Percentiles rank a stretch among this genome's conserved stretches.
Evolutionary conservation across 2,113 vertebrate species (phyloP).

Genomic region (Podiceps cristatus): DNA sequence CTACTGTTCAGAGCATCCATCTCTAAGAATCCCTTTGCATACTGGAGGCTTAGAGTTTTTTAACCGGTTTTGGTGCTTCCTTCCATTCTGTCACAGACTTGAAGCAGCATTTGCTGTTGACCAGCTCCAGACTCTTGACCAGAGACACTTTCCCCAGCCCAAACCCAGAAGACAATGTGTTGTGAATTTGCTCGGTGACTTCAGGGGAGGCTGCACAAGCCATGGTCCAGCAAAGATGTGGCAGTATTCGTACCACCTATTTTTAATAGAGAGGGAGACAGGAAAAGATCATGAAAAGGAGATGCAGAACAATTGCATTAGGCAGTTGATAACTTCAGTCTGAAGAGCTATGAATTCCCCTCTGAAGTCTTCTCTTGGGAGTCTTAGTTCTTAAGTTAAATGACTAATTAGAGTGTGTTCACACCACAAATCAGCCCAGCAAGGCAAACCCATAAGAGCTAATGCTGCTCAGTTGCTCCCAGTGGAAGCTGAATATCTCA

Average conservation of each 20-base stretch:
- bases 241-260: neutral
- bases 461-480: neutral
- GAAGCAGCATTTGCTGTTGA: neutral
- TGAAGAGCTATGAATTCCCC: constrained; percentile 19
- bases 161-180: neutral
- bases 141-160: neutral
- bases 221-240: neutral
- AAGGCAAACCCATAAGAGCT: neutral
- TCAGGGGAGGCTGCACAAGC: neutral
- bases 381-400: constrained; percentile 27
- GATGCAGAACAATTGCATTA: neutral
- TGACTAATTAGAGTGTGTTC: constrained; percentile 33
- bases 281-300: neutral
- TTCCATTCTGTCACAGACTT: neutral
- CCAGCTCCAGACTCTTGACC: neutral
- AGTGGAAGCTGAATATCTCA: neutral
- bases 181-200: neutral
- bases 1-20: neutral
- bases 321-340: neutral
- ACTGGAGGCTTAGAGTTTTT: neutral
- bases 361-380: constrained; percentile 28
- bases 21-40: neutral
- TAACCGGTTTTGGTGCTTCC: neutral
- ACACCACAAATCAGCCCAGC: neutral
- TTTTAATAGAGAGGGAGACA: neutral